A percentile compares a stretch with the other conserved stretches of the same genome.
Evolutionary conservation across 2,888 invertebrate genomes (phyloP).

Genomic region (Agrochola lota): DNA sequence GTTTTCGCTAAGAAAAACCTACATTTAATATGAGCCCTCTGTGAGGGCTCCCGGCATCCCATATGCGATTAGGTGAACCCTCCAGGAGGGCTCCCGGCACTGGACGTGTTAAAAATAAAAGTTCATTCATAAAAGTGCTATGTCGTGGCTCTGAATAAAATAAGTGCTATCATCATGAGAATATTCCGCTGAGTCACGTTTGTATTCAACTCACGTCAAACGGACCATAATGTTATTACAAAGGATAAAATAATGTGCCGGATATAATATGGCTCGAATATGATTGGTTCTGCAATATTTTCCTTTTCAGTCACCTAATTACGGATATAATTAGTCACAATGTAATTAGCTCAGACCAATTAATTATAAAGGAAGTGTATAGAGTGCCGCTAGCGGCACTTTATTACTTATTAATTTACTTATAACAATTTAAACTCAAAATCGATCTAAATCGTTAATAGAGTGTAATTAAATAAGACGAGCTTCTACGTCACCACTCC

Average conservation of each 20-base stretch:
- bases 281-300: conserved; percentile 14
- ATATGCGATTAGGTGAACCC: no score
- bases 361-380: no score
- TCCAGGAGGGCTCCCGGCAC: no score
- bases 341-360: background rate
- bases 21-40: no score
- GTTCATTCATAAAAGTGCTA: conserved; percentile 28
- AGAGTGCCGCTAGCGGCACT: no score
- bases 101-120: conserved; percentile 32
- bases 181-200: conserved; percentile 29
- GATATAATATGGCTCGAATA: conserved; percentile 18
- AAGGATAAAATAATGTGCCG: conserved; percentile 28
- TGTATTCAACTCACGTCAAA: conserved; percentile 32
- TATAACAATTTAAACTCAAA: no score
- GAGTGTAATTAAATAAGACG: no score
- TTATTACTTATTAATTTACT: no score
- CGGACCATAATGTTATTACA: conserved; percentile 12
- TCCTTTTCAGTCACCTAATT: conserved; percentile 7
- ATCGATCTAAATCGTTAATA: no score
- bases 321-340: background rate
- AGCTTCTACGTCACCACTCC: no score
- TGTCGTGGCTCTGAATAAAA: conserved; percentile 43
- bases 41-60: no score
- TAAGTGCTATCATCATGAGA: conserved; percentile 44
- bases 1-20: no score